Evolutionary conservation across 2,888 invertebrate species (phyloP).

Genomic region (Sympetrum striolatum): DNA sequence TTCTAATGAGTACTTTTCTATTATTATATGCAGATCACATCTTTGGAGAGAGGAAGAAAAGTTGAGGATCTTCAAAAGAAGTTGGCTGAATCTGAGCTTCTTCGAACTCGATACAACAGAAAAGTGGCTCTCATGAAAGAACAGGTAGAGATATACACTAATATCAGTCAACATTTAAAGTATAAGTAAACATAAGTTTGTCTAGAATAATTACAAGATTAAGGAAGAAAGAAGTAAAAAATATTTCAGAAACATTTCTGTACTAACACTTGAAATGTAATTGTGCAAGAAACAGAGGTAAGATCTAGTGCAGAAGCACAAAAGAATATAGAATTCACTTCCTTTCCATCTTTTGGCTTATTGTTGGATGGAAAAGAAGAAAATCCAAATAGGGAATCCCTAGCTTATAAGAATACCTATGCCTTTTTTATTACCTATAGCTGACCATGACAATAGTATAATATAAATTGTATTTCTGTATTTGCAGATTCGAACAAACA

Average conservation of each 20-base stretch:
- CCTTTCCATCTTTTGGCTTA: no score
- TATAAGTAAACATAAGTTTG: background rate
- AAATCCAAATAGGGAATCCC: no score
- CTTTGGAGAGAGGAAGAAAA: slow-evolving; percentile 81
- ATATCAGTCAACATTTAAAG: background rate
- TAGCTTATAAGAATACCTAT: no score
- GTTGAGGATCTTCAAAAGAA: slow-evolving; percentile 84
- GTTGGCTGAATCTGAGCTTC: slow-evolving; percentile 79
- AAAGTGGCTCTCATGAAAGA: slow-evolving; percentile 77
- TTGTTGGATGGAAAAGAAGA: no score
- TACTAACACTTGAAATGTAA: background rate
- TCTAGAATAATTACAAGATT: background rate
- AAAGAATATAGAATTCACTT: no score
- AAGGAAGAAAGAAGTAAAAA: background rate
- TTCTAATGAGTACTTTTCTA: background rate
- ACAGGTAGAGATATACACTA: slow-evolving; percentile 58
- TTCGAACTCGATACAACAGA: slow-evolving; percentile 76
- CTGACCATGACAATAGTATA: no score
- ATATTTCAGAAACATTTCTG: background rate
- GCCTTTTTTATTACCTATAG: no score
- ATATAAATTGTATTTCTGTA: background rate
- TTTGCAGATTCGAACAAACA: slow-evolving; percentile 64
- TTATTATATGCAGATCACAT: slow-evolving; percentile 70
- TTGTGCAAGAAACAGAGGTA: background rate
- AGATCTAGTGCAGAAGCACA: no score